Evolutionary conservation across 30 jellyfish, hydroid and myxozoan genomes (phyloP).

Genomic region (Clytia hemisphaerica): DNA sequence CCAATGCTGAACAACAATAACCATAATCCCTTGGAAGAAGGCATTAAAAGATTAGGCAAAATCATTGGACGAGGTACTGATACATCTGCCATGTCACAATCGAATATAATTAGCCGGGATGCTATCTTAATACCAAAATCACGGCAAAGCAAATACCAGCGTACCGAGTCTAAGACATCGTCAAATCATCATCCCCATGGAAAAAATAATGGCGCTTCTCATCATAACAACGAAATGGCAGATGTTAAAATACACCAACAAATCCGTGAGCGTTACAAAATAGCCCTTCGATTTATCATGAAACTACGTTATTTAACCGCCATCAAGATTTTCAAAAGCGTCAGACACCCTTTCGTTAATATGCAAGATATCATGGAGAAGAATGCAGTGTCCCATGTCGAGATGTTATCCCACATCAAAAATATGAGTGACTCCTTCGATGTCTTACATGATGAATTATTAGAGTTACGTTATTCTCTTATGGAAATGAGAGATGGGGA

Average conservation of each 20-base stretch:
- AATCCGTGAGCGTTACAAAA: not conserved
- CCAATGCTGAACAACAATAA: too few species aligned
- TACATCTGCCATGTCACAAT: too few species aligned
- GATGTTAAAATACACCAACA: not conserved
- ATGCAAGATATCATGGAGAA: not conserved
- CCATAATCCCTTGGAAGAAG: too few species aligned
- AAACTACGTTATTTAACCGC: not conserved
- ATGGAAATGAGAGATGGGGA: too few species aligned
- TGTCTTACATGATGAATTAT: too few species aligned
- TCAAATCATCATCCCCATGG: too few species aligned
- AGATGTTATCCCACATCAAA: not conserved
- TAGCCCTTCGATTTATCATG: not conserved
- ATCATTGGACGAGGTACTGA: too few species aligned
- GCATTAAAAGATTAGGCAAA: too few species aligned
- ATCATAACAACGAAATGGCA: not conserved
- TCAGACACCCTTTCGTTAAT: not conserved
- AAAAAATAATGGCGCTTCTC: too few species aligned
- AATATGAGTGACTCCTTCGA: conserved; percentile 13
- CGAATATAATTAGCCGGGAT: too few species aligned
- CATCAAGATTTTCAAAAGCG: not conserved
- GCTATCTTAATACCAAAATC: not conserved
- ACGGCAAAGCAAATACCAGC: not conserved
- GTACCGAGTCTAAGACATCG: too few species aligned
- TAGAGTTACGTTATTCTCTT: too few species aligned
- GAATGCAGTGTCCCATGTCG: conserved; percentile 11